These are phyloP conservation scores for Eulithis testata DNA, from an alignment of 2,888 invertebrate genomes.

Conservation along the genomic window DNA sequence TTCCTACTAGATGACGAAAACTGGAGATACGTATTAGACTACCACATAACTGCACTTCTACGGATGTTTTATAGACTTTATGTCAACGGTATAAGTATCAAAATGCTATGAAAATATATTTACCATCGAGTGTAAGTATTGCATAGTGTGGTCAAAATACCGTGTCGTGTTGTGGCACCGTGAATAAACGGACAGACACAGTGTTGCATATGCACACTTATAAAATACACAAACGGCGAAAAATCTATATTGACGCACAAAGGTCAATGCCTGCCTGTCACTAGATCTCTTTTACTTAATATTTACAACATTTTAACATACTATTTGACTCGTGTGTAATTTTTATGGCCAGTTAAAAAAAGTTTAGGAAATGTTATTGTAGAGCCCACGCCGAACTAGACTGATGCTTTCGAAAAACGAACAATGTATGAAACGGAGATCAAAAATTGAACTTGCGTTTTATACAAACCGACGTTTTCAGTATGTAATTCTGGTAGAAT, in stretches of 20 bases:
- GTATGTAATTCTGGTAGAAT: no score
- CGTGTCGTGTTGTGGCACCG: constrained; percentile 75
- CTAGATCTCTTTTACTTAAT: background rate
- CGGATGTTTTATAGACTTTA: constrained; percentile 16
- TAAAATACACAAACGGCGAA: constrained; percentile 60
- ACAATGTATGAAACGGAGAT: no score
- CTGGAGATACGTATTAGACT: constrained; percentile 61
- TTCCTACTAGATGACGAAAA: constrained; percentile 69
- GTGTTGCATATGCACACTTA: constrained; percentile 67
- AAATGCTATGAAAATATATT: constrained; percentile 32
- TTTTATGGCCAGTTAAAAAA: no score
- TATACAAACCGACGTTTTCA: no score
- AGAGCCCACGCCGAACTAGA: no score
- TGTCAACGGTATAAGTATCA: constrained; percentile 36
- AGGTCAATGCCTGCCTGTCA: constrained; percentile 16
- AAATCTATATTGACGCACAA: constrained; percentile 40
- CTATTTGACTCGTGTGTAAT: background rate
- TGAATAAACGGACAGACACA: constrained; percentile 74
- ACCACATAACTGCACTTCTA: constrained; percentile 38
- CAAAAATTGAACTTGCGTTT: no score
- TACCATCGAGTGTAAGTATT: constrained; percentile 29
- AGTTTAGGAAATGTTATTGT: no score
- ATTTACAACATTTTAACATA: background rate
- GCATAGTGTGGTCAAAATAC: constrained; percentile 52
- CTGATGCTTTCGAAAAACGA: no score